A percentile compares a stretch with the other conserved stretches of the same genome.
These are phyloP conservation scores for Heterocephalus glaber DNA, from an alignment of 2,113 vertebrate species.

Conservation along the genomic window DNA sequence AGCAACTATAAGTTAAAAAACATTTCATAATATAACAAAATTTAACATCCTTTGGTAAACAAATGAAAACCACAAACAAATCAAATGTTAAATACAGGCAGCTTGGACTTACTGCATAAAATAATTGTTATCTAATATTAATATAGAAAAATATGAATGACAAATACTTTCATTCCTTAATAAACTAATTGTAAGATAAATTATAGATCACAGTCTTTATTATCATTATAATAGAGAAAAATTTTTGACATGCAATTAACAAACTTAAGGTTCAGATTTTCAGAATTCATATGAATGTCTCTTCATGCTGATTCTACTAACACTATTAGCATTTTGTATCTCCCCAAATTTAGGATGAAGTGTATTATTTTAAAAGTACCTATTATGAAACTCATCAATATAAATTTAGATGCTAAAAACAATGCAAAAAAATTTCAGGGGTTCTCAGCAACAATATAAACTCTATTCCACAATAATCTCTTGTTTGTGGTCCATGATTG, in stretches of 20 bases:
- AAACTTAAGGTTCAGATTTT: slow-evolving; percentile 39
- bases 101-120: not conserved
- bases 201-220: slow-evolving; percentile 13
- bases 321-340: not conserved
- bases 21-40: slow-evolving; percentile 29
- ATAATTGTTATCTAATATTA: not conserved
- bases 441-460: slow-evolving; percentile 34
- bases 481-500: not conserved
- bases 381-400: slow-evolving; percentile 8
- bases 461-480: slow-evolving; percentile 31
- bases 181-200: slow-evolving; percentile 18
- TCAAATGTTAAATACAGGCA: slow-evolving; percentile 29
- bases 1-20: slow-evolving; percentile 14
- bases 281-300: slow-evolving; percentile 20
- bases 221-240: slow-evolving; percentile 23
- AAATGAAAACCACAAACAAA: not conserved
- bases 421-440: not conserved
- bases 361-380: slow-evolving; percentile 1
- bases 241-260: slow-evolving; percentile 49
- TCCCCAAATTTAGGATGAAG: slow-evolving; percentile 32
- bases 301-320: slow-evolving; percentile 27
- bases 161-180: not conserved
- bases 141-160: not conserved
- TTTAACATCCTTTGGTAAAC: slow-evolving; percentile 56
- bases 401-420: slow-evolving; percentile 33